Conservation (phyloP, 1,140 invertebrate species). For the Vollenhovia emeryi region DNA sequence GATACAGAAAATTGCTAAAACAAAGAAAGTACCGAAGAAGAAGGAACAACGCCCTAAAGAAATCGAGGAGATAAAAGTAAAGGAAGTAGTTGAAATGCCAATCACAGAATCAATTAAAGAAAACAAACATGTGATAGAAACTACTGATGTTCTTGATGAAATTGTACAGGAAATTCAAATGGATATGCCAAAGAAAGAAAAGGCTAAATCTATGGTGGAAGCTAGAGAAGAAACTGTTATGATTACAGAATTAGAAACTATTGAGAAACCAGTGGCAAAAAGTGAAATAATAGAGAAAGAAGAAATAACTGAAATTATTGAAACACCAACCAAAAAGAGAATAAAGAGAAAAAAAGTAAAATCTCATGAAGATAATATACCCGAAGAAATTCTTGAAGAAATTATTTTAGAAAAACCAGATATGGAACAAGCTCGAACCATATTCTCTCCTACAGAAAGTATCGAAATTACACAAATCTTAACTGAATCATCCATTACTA, state of each 20-base stretch:
- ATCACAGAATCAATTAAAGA: conserved; percentile 69
- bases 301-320: conserved; percentile 71
- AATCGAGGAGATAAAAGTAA: conserved; percentile 59
- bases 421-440: conserved; percentile 10
- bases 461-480: conserved; percentile 38
- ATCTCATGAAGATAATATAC: conserved; percentile 5
- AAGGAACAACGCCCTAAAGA: conserved; percentile 61
- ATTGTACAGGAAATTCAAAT: conserved; percentile 71
- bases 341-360: conserved; percentile 44
- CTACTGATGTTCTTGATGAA: conserved; percentile 70
- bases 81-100: conserved; percentile 64
- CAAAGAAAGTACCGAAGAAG: conserved; percentile 73
- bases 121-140: conserved; percentile 69
- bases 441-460: conserved; percentile 23
- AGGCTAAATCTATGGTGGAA: conserved; percentile 57
- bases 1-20: conserved; percentile 74
- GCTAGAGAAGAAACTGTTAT: not conserved
- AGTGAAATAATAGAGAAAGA: no score
- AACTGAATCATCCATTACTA: conserved; percentile 4
- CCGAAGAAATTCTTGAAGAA: conserved; percentile 63
- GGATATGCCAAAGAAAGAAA: conserved; percentile 68
- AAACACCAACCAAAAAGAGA: conserved; percentile 60
- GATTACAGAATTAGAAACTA: conserved; percentile 22
- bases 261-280: conserved; percentile 39
- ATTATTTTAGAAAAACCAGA: conserved; percentile 44